These are phyloP conservation scores for Ophthalmolycus amberensis DNA, from an alignment of 2,113 vertebrate genomes.

Conservation along the genomic window DNA sequence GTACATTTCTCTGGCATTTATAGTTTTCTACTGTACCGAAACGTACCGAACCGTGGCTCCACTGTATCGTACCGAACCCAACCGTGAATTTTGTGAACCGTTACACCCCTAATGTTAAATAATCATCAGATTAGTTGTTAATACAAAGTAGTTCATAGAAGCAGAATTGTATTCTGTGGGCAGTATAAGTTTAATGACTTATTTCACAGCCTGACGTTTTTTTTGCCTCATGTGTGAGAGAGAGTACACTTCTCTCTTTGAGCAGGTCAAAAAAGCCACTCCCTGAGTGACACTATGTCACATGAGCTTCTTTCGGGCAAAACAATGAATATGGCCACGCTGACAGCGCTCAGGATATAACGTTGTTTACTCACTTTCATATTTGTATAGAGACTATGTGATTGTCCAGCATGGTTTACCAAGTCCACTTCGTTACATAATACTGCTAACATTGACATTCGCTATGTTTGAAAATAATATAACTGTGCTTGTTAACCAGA, in stretches of 20 bases:
- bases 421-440: constrained; percentile 7
- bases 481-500: not conserved
- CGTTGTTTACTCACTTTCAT: constrained; percentile 28
- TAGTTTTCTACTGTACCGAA: too few relatives aligned
- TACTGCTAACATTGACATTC: not conserved
- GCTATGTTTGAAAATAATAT: not conserved
- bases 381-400: constrained; percentile 20
- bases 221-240: not conserved
- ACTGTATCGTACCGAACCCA: too few relatives aligned
- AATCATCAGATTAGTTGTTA: not conserved
- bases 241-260: not conserved
- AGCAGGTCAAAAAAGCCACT: constrained; percentile 32
- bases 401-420: constrained; percentile 10
- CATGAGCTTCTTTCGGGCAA: constrained; percentile 11
- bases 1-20: too few relatives aligned
- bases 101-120: not conserved
- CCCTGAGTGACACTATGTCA: constrained; percentile 40
- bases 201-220: not conserved
- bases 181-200: not conserved
- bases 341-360: not conserved
- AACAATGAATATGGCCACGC: constrained; percentile 9
- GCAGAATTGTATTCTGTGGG: not conserved
- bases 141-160: not conserved
- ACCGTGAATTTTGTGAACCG: too few relatives aligned
- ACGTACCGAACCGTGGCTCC: too few relatives aligned